Evolutionary conservation across 2,113 vertebrate species (phyloP).

Genomic region (Bufo bufo): DNA sequence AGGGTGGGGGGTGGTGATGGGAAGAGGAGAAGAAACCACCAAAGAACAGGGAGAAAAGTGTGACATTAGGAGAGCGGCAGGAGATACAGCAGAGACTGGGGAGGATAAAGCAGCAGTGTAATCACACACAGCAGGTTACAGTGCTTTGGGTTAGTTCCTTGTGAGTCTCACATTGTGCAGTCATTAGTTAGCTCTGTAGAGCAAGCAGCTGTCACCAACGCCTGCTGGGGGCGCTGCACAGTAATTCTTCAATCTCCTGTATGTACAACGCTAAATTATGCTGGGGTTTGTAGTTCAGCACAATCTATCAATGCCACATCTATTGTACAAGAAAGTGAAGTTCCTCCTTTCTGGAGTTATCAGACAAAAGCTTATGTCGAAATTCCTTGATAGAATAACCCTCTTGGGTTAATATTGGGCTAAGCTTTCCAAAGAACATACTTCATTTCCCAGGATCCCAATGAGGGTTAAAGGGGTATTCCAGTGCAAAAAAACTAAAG

Average conservation of each 20-base stretch:
- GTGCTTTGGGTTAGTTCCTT: neutral
- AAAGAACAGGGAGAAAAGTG: neutral
- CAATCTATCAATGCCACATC: neutral
- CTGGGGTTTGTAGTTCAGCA: neutral
- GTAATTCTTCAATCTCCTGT: neutral
- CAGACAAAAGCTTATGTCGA: no score
- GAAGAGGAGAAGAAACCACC: neutral
- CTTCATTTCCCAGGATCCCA: no score
- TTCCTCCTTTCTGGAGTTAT: no score
- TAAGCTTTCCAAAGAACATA: no score
- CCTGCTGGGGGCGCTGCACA: constrained; percentile 4
- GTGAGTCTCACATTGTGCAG: neutral
- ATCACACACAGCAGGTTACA: neutral
- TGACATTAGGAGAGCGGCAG: neutral
- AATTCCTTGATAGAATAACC: no score
- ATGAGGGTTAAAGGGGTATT: no score
- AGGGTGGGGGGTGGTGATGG: constrained; percentile 63
- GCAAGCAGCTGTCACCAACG: neutral
- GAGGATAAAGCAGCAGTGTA: neutral
- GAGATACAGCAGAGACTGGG: neutral
- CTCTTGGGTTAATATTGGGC: no score
- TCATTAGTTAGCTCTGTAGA: constrained; percentile 14
- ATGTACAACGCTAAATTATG: neutral
- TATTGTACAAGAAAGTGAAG: neutral
- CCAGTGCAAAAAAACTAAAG: no score